Conservation (phyloP, 2,113 vertebrate species). For the Mesoclemmys tuberculata region DNA sequence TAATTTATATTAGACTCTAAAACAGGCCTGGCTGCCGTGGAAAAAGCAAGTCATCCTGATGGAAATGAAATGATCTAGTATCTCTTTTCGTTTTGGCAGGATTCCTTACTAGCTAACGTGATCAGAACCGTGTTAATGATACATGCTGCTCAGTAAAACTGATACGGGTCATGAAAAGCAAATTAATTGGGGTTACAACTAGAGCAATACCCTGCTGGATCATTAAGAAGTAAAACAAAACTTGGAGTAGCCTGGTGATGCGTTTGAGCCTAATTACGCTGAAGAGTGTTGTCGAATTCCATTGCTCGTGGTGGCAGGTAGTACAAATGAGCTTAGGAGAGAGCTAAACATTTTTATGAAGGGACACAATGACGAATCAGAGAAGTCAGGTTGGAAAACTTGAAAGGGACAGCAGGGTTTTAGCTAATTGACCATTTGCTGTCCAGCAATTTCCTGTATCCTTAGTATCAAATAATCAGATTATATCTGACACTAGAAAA, state of each 20-base stretch:
- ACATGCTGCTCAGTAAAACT: slow-evolving; percentile 48
- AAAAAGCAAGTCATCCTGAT: neutral
- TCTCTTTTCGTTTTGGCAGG: slow-evolving; percentile 36
- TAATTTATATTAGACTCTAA: neutral
- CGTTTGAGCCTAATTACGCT: neutral
- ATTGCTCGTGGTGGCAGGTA: neutral
- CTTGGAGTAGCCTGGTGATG: slow-evolving; percentile 21
- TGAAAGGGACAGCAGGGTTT: neutral
- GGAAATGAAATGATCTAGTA: neutral
- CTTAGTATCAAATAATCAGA: neutral
- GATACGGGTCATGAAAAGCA: slow-evolving; percentile 35
- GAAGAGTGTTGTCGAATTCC: neutral
- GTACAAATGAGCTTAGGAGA: neutral
- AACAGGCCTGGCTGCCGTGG: neutral
- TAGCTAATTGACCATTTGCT: neutral
- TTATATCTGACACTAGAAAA: neutral
- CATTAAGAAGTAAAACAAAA: slow-evolving; percentile 46
- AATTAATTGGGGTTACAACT: slow-evolving; percentile 55
- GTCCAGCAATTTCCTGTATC: neutral
- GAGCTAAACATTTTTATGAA: neutral
- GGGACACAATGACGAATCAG: neutral
- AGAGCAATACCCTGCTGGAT: slow-evolving; percentile 45
- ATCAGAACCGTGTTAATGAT: slow-evolving; percentile 67
- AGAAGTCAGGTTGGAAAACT: neutral
- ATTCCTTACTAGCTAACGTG: slow-evolving; percentile 52